Percentiles rank a stretch among this genome's conserved stretches.
Evolutionary conservation across 2,888 invertebrate genomes (phyloP).

Genomic region (Ectobius pallidus): DNA sequence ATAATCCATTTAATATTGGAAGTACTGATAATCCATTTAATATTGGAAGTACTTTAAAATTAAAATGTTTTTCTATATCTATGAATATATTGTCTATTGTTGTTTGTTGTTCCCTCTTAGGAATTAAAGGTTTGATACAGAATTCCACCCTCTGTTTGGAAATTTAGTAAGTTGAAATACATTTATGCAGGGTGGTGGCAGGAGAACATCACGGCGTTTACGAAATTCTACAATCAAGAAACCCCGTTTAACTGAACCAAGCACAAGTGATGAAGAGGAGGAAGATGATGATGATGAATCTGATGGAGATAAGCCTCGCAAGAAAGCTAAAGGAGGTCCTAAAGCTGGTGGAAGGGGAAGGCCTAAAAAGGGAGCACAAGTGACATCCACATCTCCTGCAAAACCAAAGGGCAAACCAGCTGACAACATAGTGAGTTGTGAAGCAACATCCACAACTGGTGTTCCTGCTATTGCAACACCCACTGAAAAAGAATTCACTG

Average conservation of each 20-base stretch:
- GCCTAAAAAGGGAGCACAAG: slow-evolving; percentile 14
- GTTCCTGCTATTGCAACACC: slow-evolving; percentile 22
- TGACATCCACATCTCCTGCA: slow-evolving; percentile 19
- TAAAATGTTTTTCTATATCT: no score
- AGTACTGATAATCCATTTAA: no score
- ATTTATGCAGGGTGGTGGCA: slow-evolving; percentile 22
- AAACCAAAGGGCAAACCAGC: slow-evolving; percentile 25
- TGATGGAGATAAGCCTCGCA: slow-evolving; percentile 26
- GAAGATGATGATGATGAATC: slow-evolving; percentile 40
- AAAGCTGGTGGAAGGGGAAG: slow-evolving; percentile 9
- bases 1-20: no score
- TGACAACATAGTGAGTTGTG: slow-evolving; percentile 33
- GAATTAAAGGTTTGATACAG: no score
- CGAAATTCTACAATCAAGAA: slow-evolving; percentile 37
- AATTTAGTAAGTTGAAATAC: no score
- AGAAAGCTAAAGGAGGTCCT: slow-evolving; percentile 38
- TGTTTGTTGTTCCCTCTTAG: no score
- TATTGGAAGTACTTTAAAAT: no score
- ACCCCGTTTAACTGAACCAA: slow-evolving; percentile 37
- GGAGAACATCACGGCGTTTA: slow-evolving; percentile 34
- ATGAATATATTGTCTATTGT: no score
- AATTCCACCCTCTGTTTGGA: no score
- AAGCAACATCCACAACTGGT: slow-evolving; percentile 38
- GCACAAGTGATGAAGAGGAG: slow-evolving; percentile 42
- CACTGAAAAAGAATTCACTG: slow-evolving; percentile 45